Base-by-base conservation (phyloP, 1,140 invertebrate genomes). In the Eulimnadia texana region DNA sequence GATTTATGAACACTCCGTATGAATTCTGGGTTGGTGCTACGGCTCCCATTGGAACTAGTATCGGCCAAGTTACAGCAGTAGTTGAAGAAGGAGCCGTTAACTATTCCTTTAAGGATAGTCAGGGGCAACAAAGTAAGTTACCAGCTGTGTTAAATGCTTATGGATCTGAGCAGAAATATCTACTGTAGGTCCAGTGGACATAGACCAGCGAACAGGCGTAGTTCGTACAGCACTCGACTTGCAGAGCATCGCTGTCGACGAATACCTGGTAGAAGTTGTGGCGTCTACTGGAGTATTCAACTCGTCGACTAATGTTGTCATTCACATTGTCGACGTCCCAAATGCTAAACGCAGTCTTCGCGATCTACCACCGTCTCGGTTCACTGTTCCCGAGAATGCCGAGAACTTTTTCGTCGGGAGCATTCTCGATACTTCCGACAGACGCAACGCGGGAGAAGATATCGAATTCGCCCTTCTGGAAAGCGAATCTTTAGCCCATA, bases 1-100 rank as follows among this genome's bases (percentile, higher is more conserved):
- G 87, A 64, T 95, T 96, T 68, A 75, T 89, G 24, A 89, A 90
- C 25, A 81, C 88, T 0, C 88, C 90, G 0, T 95, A 93, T 68
- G 84, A 89, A 64, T 92, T 95, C 72, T 89, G 85, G 83, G 85
- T 94, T 19, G 85, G 85, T 1, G 84, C 84, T 56, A 88, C 88
- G 69, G 86, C 86, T 0, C 81, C 82, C 0, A 75, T 89, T 53
- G 88, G 87, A 6, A 90, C 88, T 0, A 90, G 85, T 66, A 82
- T 95, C 50, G 92, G 92, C 1, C 87, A 90, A 72, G 84, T 80
- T 0, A 71, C 68, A 61, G 76, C 76, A 62, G n/a, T n/a, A n/a
- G n/a, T n/a, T n/a, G n/a, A n/a, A n/a, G n/a, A n/a, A n/a, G n/a
- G n/a, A n/a, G n/a, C n/a, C n/a, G n/a, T n/a, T n/a, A n/a, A n/a